These are phyloP conservation scores for Burhinus oedicnemus DNA, from an alignment of 2,113 vertebrate species.

Conservation along the genomic window DNA sequence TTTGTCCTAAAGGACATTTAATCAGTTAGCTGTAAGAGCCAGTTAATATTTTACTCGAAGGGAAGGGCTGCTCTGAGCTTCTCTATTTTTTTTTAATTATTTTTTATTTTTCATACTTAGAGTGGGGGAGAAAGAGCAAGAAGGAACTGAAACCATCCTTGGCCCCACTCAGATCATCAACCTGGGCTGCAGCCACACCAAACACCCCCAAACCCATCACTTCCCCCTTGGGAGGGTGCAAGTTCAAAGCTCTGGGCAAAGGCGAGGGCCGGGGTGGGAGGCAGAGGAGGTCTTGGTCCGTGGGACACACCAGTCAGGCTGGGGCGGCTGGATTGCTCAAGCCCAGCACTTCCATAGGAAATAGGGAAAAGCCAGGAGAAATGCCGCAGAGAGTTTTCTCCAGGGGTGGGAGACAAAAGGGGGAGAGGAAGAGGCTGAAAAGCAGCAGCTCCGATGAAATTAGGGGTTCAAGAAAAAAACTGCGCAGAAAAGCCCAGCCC, in stretches of 20 bases:
- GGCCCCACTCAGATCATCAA: neutral
- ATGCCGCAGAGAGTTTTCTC: fast-evolving
- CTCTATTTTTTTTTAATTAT: neutral
- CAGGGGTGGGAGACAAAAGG: neutral
- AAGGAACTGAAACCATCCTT: slow-evolving; percentile 15
- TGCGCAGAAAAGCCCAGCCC: neutral
- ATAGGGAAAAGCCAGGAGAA: neutral
- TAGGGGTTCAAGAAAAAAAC: neutral
- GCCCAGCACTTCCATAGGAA: neutral
- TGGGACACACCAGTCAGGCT: neutral
- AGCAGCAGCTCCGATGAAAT: neutral
- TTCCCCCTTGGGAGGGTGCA: neutral
- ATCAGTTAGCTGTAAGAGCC: neutral
- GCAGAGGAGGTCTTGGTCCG: neutral
- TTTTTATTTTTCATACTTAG: neutral
- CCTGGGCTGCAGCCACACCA: neutral
- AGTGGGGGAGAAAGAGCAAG: neutral
- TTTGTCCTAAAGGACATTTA: slow-evolving; percentile 50
- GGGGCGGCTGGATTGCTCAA: neutral
- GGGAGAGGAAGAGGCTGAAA: neutral
- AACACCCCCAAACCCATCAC: neutral
- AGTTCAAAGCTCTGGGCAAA: neutral
- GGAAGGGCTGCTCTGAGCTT: neutral
- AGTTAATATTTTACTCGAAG: slow-evolving; percentile 61
- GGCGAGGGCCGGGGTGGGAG: fast-evolving